Base-by-base conservation (phyloP, 2,888 invertebrate genomes). In the Augiades crinisus region DNA sequence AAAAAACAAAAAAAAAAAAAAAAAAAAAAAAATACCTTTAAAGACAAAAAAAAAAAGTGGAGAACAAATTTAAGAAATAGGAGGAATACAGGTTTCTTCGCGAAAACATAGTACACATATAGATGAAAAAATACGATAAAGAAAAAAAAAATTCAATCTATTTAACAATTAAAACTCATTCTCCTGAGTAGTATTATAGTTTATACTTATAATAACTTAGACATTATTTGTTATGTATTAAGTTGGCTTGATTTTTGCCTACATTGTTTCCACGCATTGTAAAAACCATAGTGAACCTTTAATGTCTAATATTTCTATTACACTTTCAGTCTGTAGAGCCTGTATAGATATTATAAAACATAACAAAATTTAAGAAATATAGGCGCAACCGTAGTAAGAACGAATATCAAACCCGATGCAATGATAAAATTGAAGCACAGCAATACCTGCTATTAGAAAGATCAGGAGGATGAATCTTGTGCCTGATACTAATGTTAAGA, bases 401-500 rank as follows among this genome's bases (percentile, higher is more conserved):
- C n/a, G n/a, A n/a, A n/a, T n/a, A n/a, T n/a, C n/a, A n/a, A n/a
- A n/a, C n/a, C n/a, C n/a, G n/a, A n/a, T 19, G 5, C 19, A 5
- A 19, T 19, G 5, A 19, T 19, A 19, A 47, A 43, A 47, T n/a
- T 4, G n/a, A 36, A 16, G n/a, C 36, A 36, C 2, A n/a, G 10
- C 16, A 17, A 4, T 69, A 78, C 85, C 81, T 85, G 62, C 72
- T 70, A 57, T 84, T 81, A n/a, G 78, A 73, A 6, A 88, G 70
- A 63, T 76, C 79, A 2, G 83, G 84, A 17, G 81, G 81, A 58
- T 73, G 80, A 47, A 90, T 81, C 59, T 81, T 86, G 60, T 90
- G 90, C 56, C 84, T 87, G 40, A 92, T 87, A 59, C 91, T 91
- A 55, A 92, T 91, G 53, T 87, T 84, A 24, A 92, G 67, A 59